Evolutionary conservation across 2,113 vertebrate species (phyloP), one percentile per base, ranked within the genome.

Genomic region (Bucco capensis): DNA sequence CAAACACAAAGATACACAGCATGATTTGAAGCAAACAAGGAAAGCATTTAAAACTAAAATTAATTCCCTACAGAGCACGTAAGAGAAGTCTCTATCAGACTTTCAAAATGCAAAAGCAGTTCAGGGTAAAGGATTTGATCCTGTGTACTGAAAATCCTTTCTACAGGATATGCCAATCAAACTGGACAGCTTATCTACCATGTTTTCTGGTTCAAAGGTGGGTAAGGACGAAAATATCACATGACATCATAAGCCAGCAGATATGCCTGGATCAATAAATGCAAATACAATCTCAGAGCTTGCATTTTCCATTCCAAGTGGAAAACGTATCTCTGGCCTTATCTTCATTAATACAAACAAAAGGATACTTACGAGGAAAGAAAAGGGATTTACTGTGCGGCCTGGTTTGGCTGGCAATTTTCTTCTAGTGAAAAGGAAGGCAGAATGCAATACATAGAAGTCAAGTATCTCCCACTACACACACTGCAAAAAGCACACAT

Each of bases 211-310:
- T 82, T 75, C 77, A 93, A 88, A 89, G 83, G 57, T 82, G 85
- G 44, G 33, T 80, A 83, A 86, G 66, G 88, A 96, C 95, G 94
- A 91, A 93, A 94, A 91, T 66, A 92, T 64, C 71, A 86, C 67
- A 88, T 1, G 0, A 67, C 85, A 91, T 76, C 31, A 5, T 71
- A 86, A 50, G 53, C 83, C 88, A 94, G 87, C 74, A 89, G 83
- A 90, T 91, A 60, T 78, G 76, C 76, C 53, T 81, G 44, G 76
- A 95, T 95, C 93, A 5, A 95, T 95, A 95, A 91, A 95, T 91
- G 86, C 83, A 95, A 95, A 95, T 75, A 81, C 44, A 66, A 86
- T 6, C 51, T 86, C 66, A 61, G 70, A 90, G 46, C 31, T 23
- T 7, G 8, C 70, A 76, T 58, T 86, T 93, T 73, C 62, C 58